These are phyloP conservation scores for Orthonychiurus folsomi DNA, from an alignment of 2,888 invertebrate species.

Conservation along the genomic window DNA sequence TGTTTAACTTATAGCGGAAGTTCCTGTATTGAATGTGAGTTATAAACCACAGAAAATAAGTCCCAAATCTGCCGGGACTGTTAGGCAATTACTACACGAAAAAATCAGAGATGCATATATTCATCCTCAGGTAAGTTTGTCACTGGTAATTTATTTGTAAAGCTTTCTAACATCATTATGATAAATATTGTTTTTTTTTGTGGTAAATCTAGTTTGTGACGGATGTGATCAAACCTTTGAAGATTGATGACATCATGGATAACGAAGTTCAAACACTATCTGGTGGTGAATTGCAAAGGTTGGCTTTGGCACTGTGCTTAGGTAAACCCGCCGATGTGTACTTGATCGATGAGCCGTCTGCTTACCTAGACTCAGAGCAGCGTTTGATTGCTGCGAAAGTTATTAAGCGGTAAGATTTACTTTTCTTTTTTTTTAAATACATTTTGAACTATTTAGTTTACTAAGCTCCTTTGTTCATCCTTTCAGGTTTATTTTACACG, in stretches of 20 bases:
- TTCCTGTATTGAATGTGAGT: conserved; percentile 90
- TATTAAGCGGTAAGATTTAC: conserved; percentile 70
- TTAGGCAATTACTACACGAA: conserved; percentile 84
- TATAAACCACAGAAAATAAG: conserved; percentile 99
- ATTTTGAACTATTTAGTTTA: conserved; percentile 7
- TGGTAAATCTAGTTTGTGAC: conserved; percentile 67
- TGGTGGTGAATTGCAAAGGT: conserved; percentile 97
- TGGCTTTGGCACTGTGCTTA: conserved; percentile 88
- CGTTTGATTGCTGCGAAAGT: conserved; percentile 99
- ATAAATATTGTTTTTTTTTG: neutral
- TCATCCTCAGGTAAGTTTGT: conserved; percentile 67
- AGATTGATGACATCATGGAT: conserved; percentile 93
- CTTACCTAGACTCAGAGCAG: conserved; percentile 98
- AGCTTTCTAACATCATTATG: conserved; percentile 1
- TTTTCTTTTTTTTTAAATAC: conserved; percentile 1
- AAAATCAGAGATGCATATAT: conserved; percentile 95
- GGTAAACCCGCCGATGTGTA: conserved; percentile 99
- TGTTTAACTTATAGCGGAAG: conserved; percentile 52
- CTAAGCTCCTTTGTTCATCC: too few relatives aligned
- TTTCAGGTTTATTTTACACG: conserved; percentile 86
- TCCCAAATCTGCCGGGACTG: conserved; percentile 88
- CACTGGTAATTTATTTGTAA: too few relatives aligned
- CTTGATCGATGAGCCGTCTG: conserved; percentile 96
- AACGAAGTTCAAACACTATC: conserved; percentile 97
- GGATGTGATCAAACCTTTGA: conserved; percentile 96